Percentiles rank a stretch among this genome's conserved stretches.
phyloP scores from a whole-genome alignment of 2,113 vertebrate species.

The Cephalopterus ornatus region DNA sequence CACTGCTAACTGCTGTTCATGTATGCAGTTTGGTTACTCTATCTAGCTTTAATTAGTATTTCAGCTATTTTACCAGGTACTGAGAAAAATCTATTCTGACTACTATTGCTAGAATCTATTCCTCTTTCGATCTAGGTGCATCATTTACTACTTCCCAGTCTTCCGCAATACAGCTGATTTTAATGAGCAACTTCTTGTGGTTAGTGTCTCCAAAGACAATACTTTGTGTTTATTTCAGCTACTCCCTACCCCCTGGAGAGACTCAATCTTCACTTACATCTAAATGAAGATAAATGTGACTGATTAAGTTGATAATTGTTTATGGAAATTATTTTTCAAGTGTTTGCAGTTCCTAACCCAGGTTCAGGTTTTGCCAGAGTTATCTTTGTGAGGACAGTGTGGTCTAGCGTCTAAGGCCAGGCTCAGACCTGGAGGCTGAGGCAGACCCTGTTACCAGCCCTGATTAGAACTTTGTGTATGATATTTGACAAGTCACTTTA shows the following conservation, averaged over 20 bases:
- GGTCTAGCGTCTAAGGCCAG: neutral
- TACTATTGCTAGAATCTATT: neutral
- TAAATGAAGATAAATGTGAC: constrained; percentile 20
- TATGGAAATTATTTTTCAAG: constrained; percentile 10
- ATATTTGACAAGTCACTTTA: neutral
- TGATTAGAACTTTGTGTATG: neutral
- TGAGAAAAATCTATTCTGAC: neutral
- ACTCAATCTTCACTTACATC: constrained; percentile 11
- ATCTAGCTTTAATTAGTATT: constrained; percentile 26
- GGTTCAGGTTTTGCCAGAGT: neutral
- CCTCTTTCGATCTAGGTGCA: neutral
- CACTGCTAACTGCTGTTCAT: neutral
- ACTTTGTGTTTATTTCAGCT: constrained; percentile 30
- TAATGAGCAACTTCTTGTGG: neutral
- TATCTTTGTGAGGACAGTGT: neutral
- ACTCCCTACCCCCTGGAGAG: neutral
- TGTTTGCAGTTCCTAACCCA: neutral
- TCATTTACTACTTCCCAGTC: neutral
- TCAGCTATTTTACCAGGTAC: neutral
- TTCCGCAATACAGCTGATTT: neutral
- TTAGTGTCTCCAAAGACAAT: neutral
- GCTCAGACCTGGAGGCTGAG: neutral
- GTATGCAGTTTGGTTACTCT: neutral
- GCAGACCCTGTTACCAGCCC: neutral
- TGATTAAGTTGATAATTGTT: constrained; percentile 23